A percentile compares a stretch with the other conserved stretches of the same genome.
Evolutionary conservation across 2,113 vertebrate species (phyloP).

Genomic region (Seriola dumerili): DNA sequence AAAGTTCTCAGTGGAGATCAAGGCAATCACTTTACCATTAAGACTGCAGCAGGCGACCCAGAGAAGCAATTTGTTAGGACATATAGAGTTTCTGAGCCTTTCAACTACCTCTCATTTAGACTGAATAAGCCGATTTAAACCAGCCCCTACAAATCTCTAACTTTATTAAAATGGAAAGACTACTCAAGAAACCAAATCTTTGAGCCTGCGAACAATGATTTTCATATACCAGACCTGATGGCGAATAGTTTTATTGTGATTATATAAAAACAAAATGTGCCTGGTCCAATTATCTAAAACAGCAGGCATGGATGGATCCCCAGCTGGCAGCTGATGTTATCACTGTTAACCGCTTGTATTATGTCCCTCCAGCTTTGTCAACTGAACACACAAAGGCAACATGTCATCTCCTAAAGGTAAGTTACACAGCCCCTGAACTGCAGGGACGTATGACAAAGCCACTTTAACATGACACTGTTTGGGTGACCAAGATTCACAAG

Average conservation of each 20-base stretch:
- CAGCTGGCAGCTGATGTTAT: conserved; percentile 19
- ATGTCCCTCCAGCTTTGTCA: conserved; percentile 51
- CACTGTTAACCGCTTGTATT: conserved; percentile 44
- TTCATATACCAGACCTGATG: conserved; percentile 10
- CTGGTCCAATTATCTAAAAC: neutral
- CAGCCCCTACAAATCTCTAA: conserved; percentile 7
- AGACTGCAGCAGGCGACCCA: conserved; percentile 9
- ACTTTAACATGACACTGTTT: conserved; percentile 4
- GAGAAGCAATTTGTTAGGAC: conserved; percentile 58
- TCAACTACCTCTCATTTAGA: conserved; percentile 58
- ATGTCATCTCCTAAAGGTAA: conserved; percentile 82
- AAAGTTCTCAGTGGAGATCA: conserved; percentile 61
- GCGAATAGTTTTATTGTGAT: neutral
- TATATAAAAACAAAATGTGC: neutral
- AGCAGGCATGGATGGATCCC: neutral
- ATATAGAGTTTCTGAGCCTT: conserved; percentile 56
- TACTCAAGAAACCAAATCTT: conserved; percentile 39
- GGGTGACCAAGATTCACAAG: neutral
- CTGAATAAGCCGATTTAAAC: conserved; percentile 41
- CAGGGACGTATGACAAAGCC: neutral
- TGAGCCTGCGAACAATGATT: neutral
- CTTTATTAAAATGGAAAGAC: conserved; percentile 45
- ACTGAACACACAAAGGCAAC: conserved; percentile 62
- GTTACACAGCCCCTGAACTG: conserved; percentile 11
- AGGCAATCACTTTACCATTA: conserved; percentile 51